Evolutionary conservation across 2,888 invertebrate species (phyloP), one percentile per base, ranked within the genome.

Genomic region (Adineta ricciae): DNA sequence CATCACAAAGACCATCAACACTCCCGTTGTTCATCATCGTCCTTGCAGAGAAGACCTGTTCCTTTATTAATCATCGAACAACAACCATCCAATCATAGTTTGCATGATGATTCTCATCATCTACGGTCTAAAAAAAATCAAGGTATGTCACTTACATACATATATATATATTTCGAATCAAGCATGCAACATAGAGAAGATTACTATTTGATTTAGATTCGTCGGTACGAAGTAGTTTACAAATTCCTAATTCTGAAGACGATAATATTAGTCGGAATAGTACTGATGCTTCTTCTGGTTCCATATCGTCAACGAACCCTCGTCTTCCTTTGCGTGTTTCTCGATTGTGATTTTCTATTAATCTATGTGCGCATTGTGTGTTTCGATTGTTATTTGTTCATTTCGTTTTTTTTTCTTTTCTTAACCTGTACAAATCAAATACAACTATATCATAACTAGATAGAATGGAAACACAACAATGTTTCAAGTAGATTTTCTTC

Each of bases 301-400:
- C 64, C 14, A 19, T 14, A 16, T 64, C 32, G 14, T 64, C 32
- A 64, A 19, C 36, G 19, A 64, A 64, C 19, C 32, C 32, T 36
- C 64, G 64, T 64, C 32, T 64, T 64, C 64, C 64, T 64, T 32
- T 64, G 3, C 64, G 36, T 64, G 16, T 36, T 32, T 64, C 64
- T 64, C 64, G 64, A 64, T 64, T 64, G 64, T 64, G 64, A 64
- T 64, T 64, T 64, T 64, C 46, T 64, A 64, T 64, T 32, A 32
- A 32, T 19, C 16, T 64, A 19, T 64, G 1, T 64, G 32, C 19
- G 32, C 32, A 27, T n/a, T 56, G 27, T 27, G 27, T 56, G n/a
- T 56, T 36, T 32, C 64, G 32, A 19, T 64, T 64, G 32, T 64
- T 64, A 64, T 36, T 27, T 64, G 64, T 64, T 64, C 64, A 32